phyloP scores from a whole-genome alignment of 2,888 invertebrate genomes.

The Chrysomela aeneicollis region DNA sequence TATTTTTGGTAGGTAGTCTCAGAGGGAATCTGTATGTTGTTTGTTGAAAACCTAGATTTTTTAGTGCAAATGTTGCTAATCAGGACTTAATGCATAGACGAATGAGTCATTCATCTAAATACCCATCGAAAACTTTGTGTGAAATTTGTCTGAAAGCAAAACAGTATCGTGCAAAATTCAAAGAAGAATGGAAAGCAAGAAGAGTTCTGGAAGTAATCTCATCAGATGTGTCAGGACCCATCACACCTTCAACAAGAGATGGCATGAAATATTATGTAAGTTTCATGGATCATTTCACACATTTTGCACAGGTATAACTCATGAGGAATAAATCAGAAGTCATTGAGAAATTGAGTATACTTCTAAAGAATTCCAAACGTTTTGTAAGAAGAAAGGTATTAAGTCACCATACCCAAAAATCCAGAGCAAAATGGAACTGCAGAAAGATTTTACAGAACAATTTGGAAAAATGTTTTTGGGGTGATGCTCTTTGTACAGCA shows the following conservation, averaged over 20 bases:
- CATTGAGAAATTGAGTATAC: constrained; percentile 13
- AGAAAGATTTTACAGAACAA: too few species aligned
- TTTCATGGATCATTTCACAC: constrained; percentile 1
- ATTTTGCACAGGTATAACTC: constrained; percentile 1
- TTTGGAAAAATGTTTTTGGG: too few species aligned
- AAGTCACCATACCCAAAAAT: constrained; percentile 7
- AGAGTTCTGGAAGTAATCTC: neutral
- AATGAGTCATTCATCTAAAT: neutral
- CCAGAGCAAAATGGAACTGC: too few species aligned
- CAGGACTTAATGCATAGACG: neutral
- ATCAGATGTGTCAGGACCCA: constrained; percentile 1
- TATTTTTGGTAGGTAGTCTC: constrained; percentile 6
- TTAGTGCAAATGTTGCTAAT: neutral
- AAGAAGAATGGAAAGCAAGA: constrained; percentile 7
- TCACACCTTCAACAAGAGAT: neutral
- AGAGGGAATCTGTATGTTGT: constrained; percentile 4
- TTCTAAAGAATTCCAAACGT: constrained; percentile 7
- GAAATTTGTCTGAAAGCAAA: constrained; percentile 6
- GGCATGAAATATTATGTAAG: constrained; percentile 2
- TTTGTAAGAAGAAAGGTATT: constrained; percentile 19
- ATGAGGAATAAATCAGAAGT: constrained; percentile 7
- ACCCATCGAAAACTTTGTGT: constrained; percentile 1
- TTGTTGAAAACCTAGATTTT: neutral
- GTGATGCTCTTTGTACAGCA: too few species aligned
- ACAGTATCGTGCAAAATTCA: neutral